Evolutionary conservation across 2,797 vertebrate genomes (phyloP), one percentile per base, ranked within the genome.

Genomic region (Zenarchopterus dispar): DNA sequence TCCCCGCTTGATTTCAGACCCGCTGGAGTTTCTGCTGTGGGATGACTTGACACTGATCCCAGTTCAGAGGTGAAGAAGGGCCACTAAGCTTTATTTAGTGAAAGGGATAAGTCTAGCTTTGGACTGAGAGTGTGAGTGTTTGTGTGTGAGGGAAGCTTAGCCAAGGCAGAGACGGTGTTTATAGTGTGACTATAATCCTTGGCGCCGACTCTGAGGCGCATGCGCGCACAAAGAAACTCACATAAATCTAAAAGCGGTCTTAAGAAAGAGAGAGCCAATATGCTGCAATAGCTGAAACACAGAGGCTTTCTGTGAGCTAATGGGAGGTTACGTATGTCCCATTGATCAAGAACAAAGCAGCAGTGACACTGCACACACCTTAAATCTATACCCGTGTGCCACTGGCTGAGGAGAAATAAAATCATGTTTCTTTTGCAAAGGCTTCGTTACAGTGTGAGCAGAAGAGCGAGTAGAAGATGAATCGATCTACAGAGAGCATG

Each of bases 21-120:
- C 51, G 57, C 49, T 42, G 46, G 46, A 59, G 36, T 28, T 41
- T 71, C 48, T 52, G 56, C 52, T 53, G 51, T 36, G 22, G 56
- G 58, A 45, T 45, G 23, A 63, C 43, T 41, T 57, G 50, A 67
- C 60, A 59, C 70, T 80, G 79, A 80, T 70, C 75, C 63, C 54
- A 70, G 81, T 70, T 78, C 76, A 86, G 67, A 75, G 75, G 61
- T 86, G 63, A 77, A 69, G 44, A 39, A 52, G 41, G 52, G 62
- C n/a, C 15, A 33, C 19, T 56, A 76, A 80, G 57, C 46, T 62
- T 46, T 9, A 50, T 49, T 23, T 9, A 59, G 43, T 64, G 53
- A 47, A 77, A 28, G 46, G 67, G 55, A 80, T 79, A 26, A 63
- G 60, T 60, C 63, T 52, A 54, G 66, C n/a, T 66, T 56, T 63